phyloP scores from a whole-genome alignment of 2,888 invertebrate genomes.

The Agonopterix heracliana region DNA sequence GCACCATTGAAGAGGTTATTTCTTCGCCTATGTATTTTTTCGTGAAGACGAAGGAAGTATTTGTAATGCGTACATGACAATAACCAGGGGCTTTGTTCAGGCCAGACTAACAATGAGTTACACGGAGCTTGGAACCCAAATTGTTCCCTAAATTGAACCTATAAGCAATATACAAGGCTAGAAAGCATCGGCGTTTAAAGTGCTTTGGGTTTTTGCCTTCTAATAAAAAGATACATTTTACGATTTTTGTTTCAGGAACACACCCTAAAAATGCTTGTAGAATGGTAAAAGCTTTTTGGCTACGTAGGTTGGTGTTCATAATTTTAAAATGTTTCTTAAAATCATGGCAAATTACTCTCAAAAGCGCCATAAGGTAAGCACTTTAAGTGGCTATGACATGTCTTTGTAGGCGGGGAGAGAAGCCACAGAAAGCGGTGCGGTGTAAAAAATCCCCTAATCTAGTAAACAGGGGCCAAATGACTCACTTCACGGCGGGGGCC shows the following conservation, averaged over 20 bases:
- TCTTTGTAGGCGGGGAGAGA: slow-evolving; percentile 41
- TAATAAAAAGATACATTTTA: no score
- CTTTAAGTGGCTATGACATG: slow-evolving; percentile 46
- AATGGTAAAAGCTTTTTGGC: no score
- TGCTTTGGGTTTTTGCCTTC: no score
- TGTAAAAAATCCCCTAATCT: slow-evolving; percentile 73
- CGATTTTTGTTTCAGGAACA: no score
- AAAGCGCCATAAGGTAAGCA: slow-evolving; percentile 45
- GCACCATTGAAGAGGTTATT: slow-evolving; percentile 38
- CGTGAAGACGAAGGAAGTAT: slow-evolving; percentile 1
- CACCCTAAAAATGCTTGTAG: no score
- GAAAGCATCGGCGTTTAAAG: no score
- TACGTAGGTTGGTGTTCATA: no score
- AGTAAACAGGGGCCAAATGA: slow-evolving; percentile 74
- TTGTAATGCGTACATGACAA: neutral
- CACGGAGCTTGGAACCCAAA: no score
- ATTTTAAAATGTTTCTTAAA: slow-evolving; percentile 19
- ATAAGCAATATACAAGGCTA: no score
- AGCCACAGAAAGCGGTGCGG: slow-evolving; percentile 55
- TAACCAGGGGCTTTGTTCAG: no score
- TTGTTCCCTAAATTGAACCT: no score
- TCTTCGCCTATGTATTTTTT: slow-evolving; percentile 12
- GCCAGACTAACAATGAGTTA: no score
- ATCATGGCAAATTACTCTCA: slow-evolving; percentile 43
- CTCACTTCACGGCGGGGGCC: slow-evolving; percentile 67